Percentiles rank a stretch among this genome's conserved stretches.
Evolutionary conservation across 2,888 invertebrate species (phyloP).

Genomic region (Xanthia icteritia): DNA sequence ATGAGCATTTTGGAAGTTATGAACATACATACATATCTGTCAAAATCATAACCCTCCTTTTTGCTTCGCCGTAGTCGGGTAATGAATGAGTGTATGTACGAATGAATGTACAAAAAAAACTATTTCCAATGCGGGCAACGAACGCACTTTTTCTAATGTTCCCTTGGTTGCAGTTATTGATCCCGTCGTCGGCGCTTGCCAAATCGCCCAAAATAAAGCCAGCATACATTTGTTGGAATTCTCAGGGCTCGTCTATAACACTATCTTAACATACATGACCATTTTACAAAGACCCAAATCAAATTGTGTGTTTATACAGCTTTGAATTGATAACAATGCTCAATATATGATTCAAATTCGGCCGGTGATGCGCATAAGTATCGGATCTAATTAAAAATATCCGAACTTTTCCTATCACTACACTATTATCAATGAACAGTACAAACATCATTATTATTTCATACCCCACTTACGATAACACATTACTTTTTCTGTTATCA

Average conservation of each 20-base stretch:
- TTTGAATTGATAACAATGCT: neutral
- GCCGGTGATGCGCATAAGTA: too few relatives aligned
- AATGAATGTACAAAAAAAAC: neutral
- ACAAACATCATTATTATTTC: neutral
- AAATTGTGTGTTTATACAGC: neutral
- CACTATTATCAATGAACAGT: slow-evolving; percentile 17
- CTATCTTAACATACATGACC: neutral
- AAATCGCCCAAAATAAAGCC: neutral
- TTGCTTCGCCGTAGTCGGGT: too few relatives aligned
- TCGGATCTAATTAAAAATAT: neutral
- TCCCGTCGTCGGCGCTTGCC: neutral
- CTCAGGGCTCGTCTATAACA: neutral
- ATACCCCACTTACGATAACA: slow-evolving; percentile 5
- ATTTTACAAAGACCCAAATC: neutral
- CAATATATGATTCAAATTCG: neutral
- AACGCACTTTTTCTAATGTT: neutral
- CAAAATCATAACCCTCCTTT: too few relatives aligned
- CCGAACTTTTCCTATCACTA: slow-evolving; percentile 3
- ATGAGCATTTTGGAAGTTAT: too few relatives aligned
- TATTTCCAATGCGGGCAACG: neutral
- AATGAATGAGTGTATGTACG: neutral
- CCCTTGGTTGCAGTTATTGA: neutral
- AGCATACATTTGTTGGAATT: neutral
- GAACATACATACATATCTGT: too few relatives aligned
- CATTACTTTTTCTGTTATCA: slow-evolving; percentile 2